A percentile compares a stretch with the other conserved stretches of the same genome.
Evolutionary conservation across 2,888 invertebrate genomes (phyloP).

Genomic region (Xestoiulus laeticollis): DNA sequence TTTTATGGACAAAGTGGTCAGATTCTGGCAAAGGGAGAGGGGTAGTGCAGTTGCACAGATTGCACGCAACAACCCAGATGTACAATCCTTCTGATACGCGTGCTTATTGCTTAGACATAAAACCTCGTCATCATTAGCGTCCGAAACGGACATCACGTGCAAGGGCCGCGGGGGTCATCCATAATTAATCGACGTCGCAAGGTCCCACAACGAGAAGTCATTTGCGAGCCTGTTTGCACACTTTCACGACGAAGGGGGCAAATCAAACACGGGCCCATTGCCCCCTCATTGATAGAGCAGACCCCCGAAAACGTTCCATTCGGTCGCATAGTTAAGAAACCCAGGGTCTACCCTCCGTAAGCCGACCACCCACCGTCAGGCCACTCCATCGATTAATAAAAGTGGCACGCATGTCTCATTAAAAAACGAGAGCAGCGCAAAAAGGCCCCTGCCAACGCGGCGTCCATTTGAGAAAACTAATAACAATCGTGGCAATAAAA

Average conservation of each 20-base stretch:
- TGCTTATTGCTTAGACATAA: slow-evolving; percentile 3
- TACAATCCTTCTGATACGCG: neutral
- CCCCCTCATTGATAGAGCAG: neutral
- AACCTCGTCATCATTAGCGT: slow-evolving; percentile 4
- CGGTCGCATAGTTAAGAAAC: neutral
- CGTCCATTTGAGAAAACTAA: slow-evolving; percentile 37
- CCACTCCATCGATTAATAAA: slow-evolving; percentile 36
- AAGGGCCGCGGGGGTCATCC: slow-evolving; percentile 7
- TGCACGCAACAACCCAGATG: neutral
- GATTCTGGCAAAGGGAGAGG: neutral
- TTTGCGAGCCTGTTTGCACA: slow-evolving; percentile 15
- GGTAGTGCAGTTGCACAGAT: neutral
- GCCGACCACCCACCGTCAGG: neutral
- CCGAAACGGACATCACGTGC: neutral
- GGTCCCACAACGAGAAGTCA: slow-evolving; percentile 3
- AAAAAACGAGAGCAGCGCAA: slow-evolving; percentile 7
- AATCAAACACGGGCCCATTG: neutral
- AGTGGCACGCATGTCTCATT: slow-evolving; percentile 25
- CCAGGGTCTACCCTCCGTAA: neutral
- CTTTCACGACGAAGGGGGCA: slow-evolving; percentile 4
- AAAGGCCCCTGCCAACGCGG: slow-evolving; percentile 32
- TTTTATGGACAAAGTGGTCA: neutral
- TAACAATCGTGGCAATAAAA: slow-evolving; percentile 4
- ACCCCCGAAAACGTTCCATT: neutral
- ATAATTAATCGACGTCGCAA: slow-evolving; percentile 27